Conservation (phyloP, 2,888 invertebrate species). For the Rhimphoctona megacephalus region DNA sequence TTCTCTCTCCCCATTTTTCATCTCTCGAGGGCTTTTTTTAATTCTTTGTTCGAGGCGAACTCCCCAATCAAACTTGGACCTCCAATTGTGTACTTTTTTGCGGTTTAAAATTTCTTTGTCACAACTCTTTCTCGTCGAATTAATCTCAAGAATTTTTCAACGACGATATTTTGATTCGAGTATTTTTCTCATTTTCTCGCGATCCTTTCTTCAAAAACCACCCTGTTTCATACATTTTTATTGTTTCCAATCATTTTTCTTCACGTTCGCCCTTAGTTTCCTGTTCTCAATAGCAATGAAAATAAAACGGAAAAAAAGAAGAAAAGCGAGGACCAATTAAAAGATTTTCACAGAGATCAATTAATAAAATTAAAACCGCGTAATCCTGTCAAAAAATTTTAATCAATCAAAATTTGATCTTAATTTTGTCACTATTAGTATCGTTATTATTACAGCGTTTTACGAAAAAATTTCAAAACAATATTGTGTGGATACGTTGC, state of each 20-base stretch:
- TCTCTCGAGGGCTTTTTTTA: not conserved
- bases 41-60: not conserved
- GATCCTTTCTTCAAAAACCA: not conserved
- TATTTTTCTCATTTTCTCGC: not conserved
- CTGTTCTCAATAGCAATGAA: not conserved
- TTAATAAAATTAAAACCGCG: not conserved
- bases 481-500: conserved; percentile 45
- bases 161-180: not conserved
- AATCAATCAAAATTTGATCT: not conserved
- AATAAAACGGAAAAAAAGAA: not conserved
- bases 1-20: not conserved
- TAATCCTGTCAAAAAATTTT: not conserved
- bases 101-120: not conserved
- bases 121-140: conserved; percentile 7
- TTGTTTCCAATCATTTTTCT: not conserved
- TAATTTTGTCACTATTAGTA: not conserved
- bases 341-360: not conserved
- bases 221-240: not conserved
- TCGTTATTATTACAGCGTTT: conserved; percentile 2
- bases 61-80: conserved; percentile 8
- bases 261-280: not conserved
- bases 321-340: not conserved
- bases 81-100: conserved; percentile 2
- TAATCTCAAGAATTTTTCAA: not conserved
- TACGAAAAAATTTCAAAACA: not conserved